These are phyloP conservation scores for Amphiprion percula DNA, from an alignment of 2,113 vertebrate species.

Conservation along the genomic window DNA sequence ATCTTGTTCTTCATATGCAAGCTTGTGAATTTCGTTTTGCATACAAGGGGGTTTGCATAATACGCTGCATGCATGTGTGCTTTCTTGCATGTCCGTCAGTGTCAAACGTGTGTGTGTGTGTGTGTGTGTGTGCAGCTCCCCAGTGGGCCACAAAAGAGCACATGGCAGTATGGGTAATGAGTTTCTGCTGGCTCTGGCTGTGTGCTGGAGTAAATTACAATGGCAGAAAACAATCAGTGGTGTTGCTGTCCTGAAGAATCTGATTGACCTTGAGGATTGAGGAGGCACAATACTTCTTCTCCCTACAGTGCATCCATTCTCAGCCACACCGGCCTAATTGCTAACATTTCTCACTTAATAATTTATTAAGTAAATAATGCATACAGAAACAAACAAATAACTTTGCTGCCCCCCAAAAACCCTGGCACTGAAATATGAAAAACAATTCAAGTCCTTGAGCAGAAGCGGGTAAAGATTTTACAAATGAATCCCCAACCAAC, in stretches of 20 bases:
- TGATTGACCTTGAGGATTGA: constrained; percentile 72
- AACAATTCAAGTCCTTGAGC: constrained; percentile 32
- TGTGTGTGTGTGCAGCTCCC: constrained; percentile 43
- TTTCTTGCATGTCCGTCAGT: constrained; percentile 22
- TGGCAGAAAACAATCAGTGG: constrained; percentile 75
- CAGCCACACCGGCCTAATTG: constrained; percentile 38
- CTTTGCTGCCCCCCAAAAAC: constrained; percentile 7
- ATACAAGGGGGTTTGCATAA: neutral
- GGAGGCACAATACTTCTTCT: constrained; percentile 45
- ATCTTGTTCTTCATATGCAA: constrained; percentile 5
- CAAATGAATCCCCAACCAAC: constrained; percentile 38
- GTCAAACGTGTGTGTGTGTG: constrained; percentile 2
- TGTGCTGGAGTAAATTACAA: constrained; percentile 65
- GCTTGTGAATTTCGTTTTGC: constrained; percentile 6
- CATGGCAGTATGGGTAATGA: constrained; percentile 75
- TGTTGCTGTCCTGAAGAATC: constrained; percentile 52
- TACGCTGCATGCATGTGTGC: constrained; percentile 4
- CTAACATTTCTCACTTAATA: constrained; percentile 59
- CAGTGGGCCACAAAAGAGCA: constrained; percentile 53
- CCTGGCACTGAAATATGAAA: constrained; percentile 20
- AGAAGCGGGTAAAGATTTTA: constrained; percentile 28
- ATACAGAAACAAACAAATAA: constrained; percentile 58
- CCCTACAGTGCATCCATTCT: constrained; percentile 27
- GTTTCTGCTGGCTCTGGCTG: constrained; percentile 60
- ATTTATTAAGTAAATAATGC: constrained; percentile 74